Percentiles rank a stretch among this genome's conserved stretches.
phyloP scores from a whole-genome alignment of 2,113 vertebrate species.

The Todiramphus chloris region DNA sequence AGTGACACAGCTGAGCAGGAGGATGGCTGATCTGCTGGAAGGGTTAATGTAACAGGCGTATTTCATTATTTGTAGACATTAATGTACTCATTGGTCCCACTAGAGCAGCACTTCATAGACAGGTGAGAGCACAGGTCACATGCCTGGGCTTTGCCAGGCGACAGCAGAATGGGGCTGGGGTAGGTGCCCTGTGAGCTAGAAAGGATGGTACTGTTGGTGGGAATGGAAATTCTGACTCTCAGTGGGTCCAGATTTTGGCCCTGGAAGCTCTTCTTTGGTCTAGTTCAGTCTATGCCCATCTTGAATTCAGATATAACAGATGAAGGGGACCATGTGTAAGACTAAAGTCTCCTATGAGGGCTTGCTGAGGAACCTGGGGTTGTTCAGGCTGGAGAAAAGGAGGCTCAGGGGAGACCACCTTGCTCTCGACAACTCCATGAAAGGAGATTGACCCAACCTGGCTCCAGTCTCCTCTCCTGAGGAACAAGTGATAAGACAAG shows the following conservation, averaged over 20 bases:
- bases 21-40: background rate
- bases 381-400: background rate
- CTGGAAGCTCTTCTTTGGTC: background rate
- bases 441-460: too few relatives aligned
- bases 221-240: background rate
- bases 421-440: background rate
- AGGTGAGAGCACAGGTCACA: accelerated
- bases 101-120: background rate
- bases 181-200: background rate
- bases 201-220: accelerated
- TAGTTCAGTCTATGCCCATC: background rate
- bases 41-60: background rate
- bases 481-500: background rate
- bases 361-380: background rate
- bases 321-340: background rate
- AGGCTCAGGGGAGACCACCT: background rate
- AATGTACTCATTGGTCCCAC: accelerated
- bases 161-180: background rate
- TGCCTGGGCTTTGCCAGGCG: background rate
- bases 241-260: background rate
- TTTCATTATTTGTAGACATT: background rate
- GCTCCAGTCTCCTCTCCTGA: background rate
- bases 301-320: background rate
- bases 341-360: background rate
- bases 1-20: background rate